Evolutionary conservation across 2,113 vertebrate genomes (phyloP).

Genomic region (Colossoma macropomum): DNA sequence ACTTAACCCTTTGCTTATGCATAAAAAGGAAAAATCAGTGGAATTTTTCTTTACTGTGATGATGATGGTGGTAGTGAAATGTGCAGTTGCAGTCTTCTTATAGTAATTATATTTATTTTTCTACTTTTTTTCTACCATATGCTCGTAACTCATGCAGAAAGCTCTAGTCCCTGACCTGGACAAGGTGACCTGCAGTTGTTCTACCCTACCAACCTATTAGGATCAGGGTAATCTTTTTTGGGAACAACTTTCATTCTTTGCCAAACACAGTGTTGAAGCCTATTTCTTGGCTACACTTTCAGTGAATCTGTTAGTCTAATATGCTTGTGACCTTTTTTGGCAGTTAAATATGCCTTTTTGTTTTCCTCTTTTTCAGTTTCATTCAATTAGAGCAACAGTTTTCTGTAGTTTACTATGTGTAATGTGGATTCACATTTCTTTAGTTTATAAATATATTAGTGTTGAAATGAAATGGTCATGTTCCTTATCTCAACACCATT

Average conservation of each 20-base stretch:
- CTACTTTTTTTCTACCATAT: not conserved
- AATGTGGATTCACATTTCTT: constrained; percentile 13
- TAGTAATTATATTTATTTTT: too few species aligned
- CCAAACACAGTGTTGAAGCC: constrained; percentile 19
- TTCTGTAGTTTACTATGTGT: constrained; percentile 21
- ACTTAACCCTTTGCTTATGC: too few species aligned
- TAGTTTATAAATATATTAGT: constrained; percentile 36
- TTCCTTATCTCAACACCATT: not conserved
- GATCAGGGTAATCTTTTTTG: constrained; percentile 23
- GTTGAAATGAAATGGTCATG: not conserved
- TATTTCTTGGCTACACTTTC: not conserved
- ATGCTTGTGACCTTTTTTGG: not conserved
- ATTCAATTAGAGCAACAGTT: not conserved
- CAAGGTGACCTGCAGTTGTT: not conserved
- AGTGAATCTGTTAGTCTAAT: not conserved
- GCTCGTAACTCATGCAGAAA: not conserved
- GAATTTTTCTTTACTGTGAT: too few species aligned
- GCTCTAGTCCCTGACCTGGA: not conserved
- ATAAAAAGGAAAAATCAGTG: too few species aligned
- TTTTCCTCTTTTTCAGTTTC: not conserved
- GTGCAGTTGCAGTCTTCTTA: not conserved
- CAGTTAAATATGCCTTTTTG: not conserved
- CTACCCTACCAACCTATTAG: constrained; percentile 22
- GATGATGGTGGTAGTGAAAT: not conserved
- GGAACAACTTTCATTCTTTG: constrained; percentile 1